Evolutionary conservation across 2,888 invertebrate species (phyloP), one percentile per base, ranked within the genome.

Genomic region (Yponomeuta plumbellus): DNA sequence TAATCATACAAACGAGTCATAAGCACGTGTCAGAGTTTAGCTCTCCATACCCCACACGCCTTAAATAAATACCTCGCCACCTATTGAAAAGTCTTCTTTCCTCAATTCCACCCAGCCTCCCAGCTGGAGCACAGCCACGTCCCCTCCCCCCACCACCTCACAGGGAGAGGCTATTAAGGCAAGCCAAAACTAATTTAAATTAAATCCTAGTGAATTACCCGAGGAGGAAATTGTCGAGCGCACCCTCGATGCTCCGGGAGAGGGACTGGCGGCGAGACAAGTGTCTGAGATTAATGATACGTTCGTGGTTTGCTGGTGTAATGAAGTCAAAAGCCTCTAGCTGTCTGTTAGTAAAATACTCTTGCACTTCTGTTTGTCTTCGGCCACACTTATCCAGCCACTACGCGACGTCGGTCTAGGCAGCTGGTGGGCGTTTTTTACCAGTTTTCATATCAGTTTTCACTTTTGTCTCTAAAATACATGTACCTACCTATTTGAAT

Each of bases 141-240:
- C 64, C 68, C 66, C 75, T 73, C 69, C 74, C 66, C 66, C 34
- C 65, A 26, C 56, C 57, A n/a, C 52, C 66, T 52, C 68, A 68
- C 69, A 70, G 77, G 98, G 92, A 75, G 97, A 94, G 81, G 98
- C 97, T 86, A 98, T 92, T 80, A 96, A 94, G 75, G 97, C 98
- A 92, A 98, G 98, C 88, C 97, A 88, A 93, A 94, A 93, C 93
- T 93, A 94, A 94, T 93, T 94, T 94, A 93, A 94, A 94, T 94
- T 93, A 94, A 94, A 94, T 94, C 94, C 93, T 93, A 93, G 93
- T 93, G 94, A 93, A 94, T 94, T 94, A 93, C 93, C 93, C 84
- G 88, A 89, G 81, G 90, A 90, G 90, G 90, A 91, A 91, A 91
- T 90, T 91, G 90, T 88, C 90, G 88, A 88, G 90, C 87, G 87